These are phyloP conservation scores for Thinocorus orbignyianus DNA, from an alignment of 2,113 vertebrate species.

Conservation along the genomic window DNA sequence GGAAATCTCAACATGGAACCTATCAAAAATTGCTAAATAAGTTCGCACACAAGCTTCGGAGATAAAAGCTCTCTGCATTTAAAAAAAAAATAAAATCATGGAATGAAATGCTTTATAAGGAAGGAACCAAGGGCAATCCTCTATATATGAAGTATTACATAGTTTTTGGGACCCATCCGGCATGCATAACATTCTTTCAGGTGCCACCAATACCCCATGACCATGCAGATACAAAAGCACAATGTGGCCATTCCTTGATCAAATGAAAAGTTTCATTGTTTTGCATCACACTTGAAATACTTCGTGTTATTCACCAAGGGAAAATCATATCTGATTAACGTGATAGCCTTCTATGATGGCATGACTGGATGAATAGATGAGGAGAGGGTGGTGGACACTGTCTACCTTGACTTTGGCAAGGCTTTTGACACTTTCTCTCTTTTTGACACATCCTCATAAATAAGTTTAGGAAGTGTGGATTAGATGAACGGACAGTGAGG, in stretches of 20 bases:
- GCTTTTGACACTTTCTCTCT: too few relatives aligned
- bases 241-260: not conserved
- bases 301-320: not conserved
- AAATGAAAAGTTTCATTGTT: not conserved
- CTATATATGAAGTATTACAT: not conserved
- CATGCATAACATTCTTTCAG: rapidly evolving
- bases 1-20: not conserved
- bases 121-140: not conserved
- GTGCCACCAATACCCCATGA: not conserved
- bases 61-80: not conserved
- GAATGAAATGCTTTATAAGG: not conserved
- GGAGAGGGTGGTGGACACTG: too few relatives aligned
- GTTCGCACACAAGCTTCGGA: not conserved
- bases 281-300: not conserved
- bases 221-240: not conserved
- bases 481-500: too few relatives aligned
- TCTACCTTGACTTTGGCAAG: too few relatives aligned
- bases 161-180: not conserved
- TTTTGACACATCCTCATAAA: too few relatives aligned
- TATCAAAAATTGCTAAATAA: not conserved
- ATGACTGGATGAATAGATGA: too few relatives aligned
- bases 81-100: not conserved
- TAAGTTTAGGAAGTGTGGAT: too few relatives aligned
- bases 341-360: too few relatives aligned
- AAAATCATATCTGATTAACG: too few relatives aligned